A percentile compares a stretch with the other conserved stretches of the same genome.
Conservation (phyloP, 2,113 vertebrate species). For the Merops nubicus region DNA sequence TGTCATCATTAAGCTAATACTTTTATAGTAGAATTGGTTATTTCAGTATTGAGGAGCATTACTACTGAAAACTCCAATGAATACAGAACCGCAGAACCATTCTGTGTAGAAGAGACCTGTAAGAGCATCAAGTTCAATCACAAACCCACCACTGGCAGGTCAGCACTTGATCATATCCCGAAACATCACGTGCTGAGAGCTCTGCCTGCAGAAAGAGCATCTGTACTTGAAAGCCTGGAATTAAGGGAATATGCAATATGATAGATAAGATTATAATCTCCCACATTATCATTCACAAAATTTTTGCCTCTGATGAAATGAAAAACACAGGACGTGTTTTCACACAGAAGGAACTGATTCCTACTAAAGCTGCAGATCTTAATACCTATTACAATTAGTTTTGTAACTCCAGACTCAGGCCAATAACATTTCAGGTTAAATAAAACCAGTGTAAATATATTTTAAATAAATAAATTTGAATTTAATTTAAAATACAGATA, state of each 20-base stretch:
- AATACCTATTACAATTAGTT: not conserved
- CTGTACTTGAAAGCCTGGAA: not conserved
- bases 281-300: not conserved
- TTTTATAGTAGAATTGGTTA: not conserved
- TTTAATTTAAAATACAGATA: not conserved
- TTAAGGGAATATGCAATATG: not conserved
- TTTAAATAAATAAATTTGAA: not conserved
- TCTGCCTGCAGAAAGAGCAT: not conserved
- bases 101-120: not conserved
- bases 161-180: not conserved
- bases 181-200: fast-evolving
- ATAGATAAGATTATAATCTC: not conserved
- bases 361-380: not conserved
- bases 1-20: not conserved
- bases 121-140: not conserved
- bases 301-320: not conserved
- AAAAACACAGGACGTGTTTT: not conserved
- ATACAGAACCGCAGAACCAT: no score
- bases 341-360: not conserved
- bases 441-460: not conserved
- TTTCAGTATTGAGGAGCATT: not conserved
- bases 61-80: not conserved
- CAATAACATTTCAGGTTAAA: not conserved
- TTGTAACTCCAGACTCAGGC: not conserved
- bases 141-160: not conserved